Percentiles rank a stretch among this genome's conserved stretches.
These are phyloP conservation scores for Dicentrarchus labrax DNA, from an alignment of 2,113 vertebrate species.

Conservation along the genomic window DNA sequence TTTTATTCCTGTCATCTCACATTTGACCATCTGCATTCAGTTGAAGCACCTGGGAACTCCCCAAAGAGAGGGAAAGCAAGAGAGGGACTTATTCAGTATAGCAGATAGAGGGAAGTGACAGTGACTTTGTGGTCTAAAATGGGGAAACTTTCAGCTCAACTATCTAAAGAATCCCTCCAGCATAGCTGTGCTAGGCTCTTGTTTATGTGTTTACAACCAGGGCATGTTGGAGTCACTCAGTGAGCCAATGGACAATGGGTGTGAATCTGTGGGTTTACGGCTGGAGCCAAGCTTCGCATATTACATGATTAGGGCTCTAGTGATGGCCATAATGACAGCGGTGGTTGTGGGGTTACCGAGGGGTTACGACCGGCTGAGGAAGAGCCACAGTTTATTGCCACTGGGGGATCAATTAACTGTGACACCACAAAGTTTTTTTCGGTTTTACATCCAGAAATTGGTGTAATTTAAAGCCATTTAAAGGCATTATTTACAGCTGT, in stretches of 20 bases:
- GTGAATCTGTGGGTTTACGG: constrained; percentile 62
- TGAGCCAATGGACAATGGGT: constrained; percentile 45
- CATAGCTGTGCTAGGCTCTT: constrained; percentile 34
- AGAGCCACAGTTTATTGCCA: constrained; percentile 53
- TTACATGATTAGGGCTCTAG: constrained; percentile 61
- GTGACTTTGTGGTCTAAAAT: constrained; percentile 40
- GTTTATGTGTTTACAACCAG: constrained; percentile 67
- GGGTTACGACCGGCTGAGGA: constrained; percentile 50
- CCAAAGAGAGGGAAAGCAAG: constrained; percentile 43
- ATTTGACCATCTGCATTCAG: constrained; percentile 29
- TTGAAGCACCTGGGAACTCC: constrained; percentile 63
- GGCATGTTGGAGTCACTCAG: constrained; percentile 38
- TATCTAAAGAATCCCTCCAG: constrained; percentile 62
- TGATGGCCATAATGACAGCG: constrained; percentile 57
- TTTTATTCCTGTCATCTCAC: constrained; percentile 27
- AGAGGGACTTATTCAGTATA: constrained; percentile 23
- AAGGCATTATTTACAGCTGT: constrained; percentile 27
- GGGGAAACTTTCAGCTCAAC: constrained; percentile 45
- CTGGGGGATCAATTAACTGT: constrained; percentile 35
- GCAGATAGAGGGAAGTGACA: constrained; percentile 53
- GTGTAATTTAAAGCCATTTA: constrained; percentile 36
- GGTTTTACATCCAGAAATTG: constrained; percentile 43
- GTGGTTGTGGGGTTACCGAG: constrained; percentile 57
- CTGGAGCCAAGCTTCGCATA: constrained; percentile 57
- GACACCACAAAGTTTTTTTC: constrained; percentile 38